Conservation (phyloP, 2,113 vertebrate species). For the Trachemys scripta region DNA sequence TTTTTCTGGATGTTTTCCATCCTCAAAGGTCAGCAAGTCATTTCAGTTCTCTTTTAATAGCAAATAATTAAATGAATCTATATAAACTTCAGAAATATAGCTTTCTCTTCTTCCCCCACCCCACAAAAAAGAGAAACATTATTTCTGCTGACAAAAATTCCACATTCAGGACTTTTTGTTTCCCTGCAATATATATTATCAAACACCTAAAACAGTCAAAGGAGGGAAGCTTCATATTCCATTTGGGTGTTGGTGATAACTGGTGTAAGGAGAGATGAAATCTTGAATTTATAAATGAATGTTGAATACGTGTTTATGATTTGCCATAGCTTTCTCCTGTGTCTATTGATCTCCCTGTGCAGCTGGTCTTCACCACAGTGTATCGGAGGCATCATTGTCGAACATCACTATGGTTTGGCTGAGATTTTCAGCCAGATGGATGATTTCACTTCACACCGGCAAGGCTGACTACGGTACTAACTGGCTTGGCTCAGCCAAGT, state of each 20-base stretch:
- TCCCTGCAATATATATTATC: background rate
- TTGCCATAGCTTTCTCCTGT: background rate
- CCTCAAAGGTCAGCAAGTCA: background rate
- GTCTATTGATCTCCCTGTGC: background rate
- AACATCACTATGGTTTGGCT: background rate
- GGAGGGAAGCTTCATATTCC: background rate
- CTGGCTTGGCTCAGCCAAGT: background rate
- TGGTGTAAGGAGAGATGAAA: background rate
- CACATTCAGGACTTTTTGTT: background rate
- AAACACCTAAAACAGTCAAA: background rate
- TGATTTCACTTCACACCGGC: accelerated
- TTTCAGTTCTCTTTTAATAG: background rate
- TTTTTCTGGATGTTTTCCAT: accelerated
- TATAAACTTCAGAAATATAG: background rate
- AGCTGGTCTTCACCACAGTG: background rate
- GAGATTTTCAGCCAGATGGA: background rate
- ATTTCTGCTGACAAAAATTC: background rate
- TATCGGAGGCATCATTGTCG: background rate
- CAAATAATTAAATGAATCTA: accelerated
- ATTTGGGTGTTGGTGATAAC: background rate
- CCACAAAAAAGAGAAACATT: background rate
- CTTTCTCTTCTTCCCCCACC: background rate
- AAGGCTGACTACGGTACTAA: background rate
- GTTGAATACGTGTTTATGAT: background rate
- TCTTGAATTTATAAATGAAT: background rate